A percentile compares a stretch with the other conserved stretches of the same genome.
Evolutionary conservation across 1,140 invertebrate species (phyloP).

Genomic region (Atta cephalotes): DNA sequence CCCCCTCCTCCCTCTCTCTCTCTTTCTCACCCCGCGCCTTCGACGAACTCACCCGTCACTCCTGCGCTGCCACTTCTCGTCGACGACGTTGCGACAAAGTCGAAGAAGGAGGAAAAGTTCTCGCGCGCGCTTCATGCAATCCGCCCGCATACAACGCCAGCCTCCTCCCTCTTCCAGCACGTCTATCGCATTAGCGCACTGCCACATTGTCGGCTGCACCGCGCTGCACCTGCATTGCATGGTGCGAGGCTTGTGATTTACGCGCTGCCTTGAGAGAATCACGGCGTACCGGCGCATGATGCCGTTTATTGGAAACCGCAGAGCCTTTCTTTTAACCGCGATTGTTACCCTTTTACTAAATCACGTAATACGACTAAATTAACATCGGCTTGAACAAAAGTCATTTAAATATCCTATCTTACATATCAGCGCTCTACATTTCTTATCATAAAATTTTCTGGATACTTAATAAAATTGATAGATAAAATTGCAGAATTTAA

Average conservation of each 20-base stretch:
- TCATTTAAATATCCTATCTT: constrained; percentile 31
- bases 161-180: constrained; percentile 61
- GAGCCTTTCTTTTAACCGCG: constrained; percentile 37
- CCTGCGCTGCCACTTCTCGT: constrained; percentile 71
- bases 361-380: constrained; percentile 38
- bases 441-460: neutral
- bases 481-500: neutral
- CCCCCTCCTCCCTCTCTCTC: neutral
- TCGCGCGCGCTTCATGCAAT: constrained; percentile 69
- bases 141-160: constrained; percentile 49
- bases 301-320: constrained; percentile 55
- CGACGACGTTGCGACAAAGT: constrained; percentile 73
- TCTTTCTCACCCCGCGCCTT: constrained; percentile 17
- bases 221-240: constrained; percentile 70
- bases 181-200: constrained; percentile 75
- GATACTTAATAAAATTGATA: neutral
- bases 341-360: constrained; percentile 49
- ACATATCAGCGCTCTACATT: neutral
- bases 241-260: constrained; percentile 59
- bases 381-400: neutral
- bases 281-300: constrained; percentile 27
- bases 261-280: constrained; percentile 49
- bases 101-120: constrained; percentile 71
- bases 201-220: constrained; percentile 73
- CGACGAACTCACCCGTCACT: constrained; percentile 31